Evolutionary conservation across 2,888 invertebrate species (phyloP).

Genomic region (Ferdinandea cuprea): DNA sequence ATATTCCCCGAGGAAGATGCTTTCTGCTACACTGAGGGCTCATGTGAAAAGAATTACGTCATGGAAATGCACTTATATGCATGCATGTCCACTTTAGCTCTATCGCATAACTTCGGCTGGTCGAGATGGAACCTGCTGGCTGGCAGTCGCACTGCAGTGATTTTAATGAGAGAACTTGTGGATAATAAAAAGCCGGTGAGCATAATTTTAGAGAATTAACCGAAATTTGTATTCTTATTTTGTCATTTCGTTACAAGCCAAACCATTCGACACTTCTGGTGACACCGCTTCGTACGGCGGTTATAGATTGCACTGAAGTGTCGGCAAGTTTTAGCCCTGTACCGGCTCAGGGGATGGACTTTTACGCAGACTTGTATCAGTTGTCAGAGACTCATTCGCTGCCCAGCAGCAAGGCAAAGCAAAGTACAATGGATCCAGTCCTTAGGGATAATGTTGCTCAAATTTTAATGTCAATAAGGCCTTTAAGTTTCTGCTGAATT

Average conservation of each 20-base stretch:
- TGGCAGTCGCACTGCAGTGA: conserved; percentile 82
- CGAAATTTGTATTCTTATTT: conserved; percentile 5
- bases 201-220: background rate
- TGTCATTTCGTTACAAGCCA: conserved; percentile 76
- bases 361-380: conserved; percentile 89
- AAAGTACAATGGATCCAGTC: conserved; percentile 80
- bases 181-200: conserved; percentile 82
- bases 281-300: conserved; percentile 87
- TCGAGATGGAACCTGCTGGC: conserved; percentile 88
- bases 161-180: conserved; percentile 81
- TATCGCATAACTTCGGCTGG: conserved; percentile 92
- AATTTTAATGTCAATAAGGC: conserved; percentile 81
- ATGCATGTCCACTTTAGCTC: conserved; percentile 89
- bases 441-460: conserved; percentile 81
- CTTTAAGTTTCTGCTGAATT: conserved; percentile 82
- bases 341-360: conserved; percentile 83
- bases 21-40: conserved; percentile 87
- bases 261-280: conserved; percentile 84
- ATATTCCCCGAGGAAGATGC: conserved; percentile 92
- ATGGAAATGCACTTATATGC: conserved; percentile 90
- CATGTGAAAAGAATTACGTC: conserved; percentile 88
- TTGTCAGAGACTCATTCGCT: conserved; percentile 86
- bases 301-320: conserved; percentile 90
- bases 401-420: conserved; percentile 80
- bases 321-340: conserved; percentile 87